phyloP scores from a whole-genome alignment of 2,888 invertebrate species.

The Rhogogaster chlorosoma region DNA sequence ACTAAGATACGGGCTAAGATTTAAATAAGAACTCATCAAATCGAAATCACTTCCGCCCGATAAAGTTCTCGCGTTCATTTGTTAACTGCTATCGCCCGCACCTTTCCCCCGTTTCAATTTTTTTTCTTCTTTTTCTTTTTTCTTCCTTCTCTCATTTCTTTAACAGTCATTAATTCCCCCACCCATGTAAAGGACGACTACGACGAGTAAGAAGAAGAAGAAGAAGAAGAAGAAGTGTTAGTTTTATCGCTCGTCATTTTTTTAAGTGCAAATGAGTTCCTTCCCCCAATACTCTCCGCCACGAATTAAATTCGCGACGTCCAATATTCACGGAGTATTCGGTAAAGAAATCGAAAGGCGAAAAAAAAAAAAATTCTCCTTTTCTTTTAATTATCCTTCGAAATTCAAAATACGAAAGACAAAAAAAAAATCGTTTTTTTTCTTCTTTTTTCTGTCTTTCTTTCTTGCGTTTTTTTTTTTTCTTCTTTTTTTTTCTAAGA shows the following conservation, averaged over 20 bases:
- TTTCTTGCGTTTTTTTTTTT: background rate
- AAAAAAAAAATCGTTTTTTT: no score
- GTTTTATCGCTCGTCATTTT: conserved; percentile 77
- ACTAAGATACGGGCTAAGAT: conserved; percentile 65
- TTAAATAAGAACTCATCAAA: conserved; percentile 72
- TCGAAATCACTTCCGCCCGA: conserved; percentile 76
- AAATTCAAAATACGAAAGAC: no score
- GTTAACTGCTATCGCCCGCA: conserved; percentile 70
- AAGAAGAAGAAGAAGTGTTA: conserved; percentile 64
- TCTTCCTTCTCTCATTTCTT: conserved; percentile 45
- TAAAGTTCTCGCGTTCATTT: conserved; percentile 75
- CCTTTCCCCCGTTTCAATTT: conserved; percentile 43
- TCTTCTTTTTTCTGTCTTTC: no score
- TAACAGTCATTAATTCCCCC: conserved; percentile 48
- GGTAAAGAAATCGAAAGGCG: background rate
- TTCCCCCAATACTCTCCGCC: conserved; percentile 57
- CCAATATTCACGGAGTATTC: background rate
- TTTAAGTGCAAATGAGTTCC: conserved; percentile 77
- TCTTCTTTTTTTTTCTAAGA: background rate
- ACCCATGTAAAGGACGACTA: background rate
- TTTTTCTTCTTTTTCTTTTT: conserved; percentile 54
- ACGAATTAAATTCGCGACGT: background rate
- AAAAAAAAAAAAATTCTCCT: conserved; percentile 63
- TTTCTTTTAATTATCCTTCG: no score
- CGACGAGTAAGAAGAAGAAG: conserved; percentile 47